phyloP scores from a whole-genome alignment of 1,140 invertebrate species.

The Caenorhabditis remanei region DNA sequence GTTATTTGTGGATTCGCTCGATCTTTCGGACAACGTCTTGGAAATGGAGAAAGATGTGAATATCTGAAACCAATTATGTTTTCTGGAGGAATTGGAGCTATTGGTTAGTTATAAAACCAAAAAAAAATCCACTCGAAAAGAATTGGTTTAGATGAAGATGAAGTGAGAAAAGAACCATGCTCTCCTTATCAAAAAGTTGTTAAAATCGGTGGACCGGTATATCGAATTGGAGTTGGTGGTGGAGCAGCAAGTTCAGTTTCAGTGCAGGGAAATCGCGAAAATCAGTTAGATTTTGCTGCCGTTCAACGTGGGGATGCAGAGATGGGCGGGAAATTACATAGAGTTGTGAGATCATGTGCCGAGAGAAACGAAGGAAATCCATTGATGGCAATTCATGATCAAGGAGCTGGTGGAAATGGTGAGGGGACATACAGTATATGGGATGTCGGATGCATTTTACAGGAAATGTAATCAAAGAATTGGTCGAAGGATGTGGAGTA shows the following conservation, averaged over 20 bases:
- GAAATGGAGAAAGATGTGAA: slow-evolving; percentile 84
- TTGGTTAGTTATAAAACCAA: slow-evolving; percentile 82
- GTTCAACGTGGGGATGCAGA: slow-evolving; percentile 97
- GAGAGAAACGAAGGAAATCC: slow-evolving; percentile 86
- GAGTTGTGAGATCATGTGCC: slow-evolving; percentile 90
- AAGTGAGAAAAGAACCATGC: slow-evolving; percentile 63
- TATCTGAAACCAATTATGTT: slow-evolving; percentile 99
- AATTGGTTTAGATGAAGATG: slow-evolving; percentile 61
- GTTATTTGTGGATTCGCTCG: slow-evolving; percentile 90
- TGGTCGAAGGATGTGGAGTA: slow-evolving; percentile 91
- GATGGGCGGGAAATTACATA: slow-evolving; percentile 97
- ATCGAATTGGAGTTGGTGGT: slow-evolving; percentile 95
- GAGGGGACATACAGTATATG: slow-evolving; percentile 60
- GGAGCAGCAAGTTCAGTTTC: slow-evolving; percentile 95
- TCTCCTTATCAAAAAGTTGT: slow-evolving; percentile 82
- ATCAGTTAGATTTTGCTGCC: slow-evolving; percentile 91
- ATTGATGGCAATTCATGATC: slow-evolving; percentile 92
- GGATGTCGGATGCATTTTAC: neutral
- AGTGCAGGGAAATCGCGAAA: slow-evolving; percentile 83
- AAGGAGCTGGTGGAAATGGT: slow-evolving; percentile 97
- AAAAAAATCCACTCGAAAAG: neutral
- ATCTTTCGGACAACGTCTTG: slow-evolving; percentile 84
- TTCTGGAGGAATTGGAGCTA: slow-evolving; percentile 91
- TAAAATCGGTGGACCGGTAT: slow-evolving; percentile 95
- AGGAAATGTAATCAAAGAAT: slow-evolving; percentile 95